These are phyloP conservation scores for Cossypha niveicapilla DNA, from an alignment of 2,797 vertebrate genomes.

Conservation along the genomic window DNA sequence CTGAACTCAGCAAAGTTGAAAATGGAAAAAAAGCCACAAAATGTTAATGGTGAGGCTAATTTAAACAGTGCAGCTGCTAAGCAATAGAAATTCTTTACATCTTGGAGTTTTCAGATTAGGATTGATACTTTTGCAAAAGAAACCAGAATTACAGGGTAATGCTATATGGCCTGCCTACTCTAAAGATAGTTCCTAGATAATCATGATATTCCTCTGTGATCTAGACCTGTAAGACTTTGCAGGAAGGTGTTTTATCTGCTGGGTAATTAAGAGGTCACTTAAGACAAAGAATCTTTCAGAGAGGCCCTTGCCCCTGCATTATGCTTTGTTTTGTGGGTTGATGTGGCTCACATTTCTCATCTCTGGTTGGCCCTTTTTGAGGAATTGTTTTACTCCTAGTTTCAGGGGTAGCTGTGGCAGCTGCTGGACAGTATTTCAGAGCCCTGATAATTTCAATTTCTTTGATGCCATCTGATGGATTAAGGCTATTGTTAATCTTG, in stretches of 20 bases:
- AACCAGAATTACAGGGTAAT: background rate
- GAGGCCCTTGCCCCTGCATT: background rate
- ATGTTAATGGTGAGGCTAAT: slow-evolving; percentile 47
- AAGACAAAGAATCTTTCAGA: background rate
- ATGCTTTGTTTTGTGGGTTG: background rate
- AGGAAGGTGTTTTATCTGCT: background rate
- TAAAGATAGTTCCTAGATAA: background rate
- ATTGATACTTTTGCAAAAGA: background rate
- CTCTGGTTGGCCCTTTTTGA: background rate
- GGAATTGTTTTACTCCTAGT: background rate
- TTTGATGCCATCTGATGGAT: background rate
- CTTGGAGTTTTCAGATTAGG: slow-evolving; percentile 1
- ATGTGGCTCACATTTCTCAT: accelerated
- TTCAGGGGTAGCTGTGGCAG: background rate
- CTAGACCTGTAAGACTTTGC: background rate
- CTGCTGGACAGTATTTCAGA: background rate
- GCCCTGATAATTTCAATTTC: background rate
- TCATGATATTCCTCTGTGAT: background rate
- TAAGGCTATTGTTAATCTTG: background rate
- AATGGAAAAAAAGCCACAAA: slow-evolving; percentile 30
- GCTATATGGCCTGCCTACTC: background rate
- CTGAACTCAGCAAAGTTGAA: slow-evolving; percentile 52
- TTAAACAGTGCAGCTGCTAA: slow-evolving; percentile 51
- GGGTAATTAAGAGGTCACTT: background rate
- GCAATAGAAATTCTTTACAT: slow-evolving; percentile 11